Evolutionary conservation across 2,113 vertebrate species (phyloP).

Genomic region (Nycticebus coucang): DNA sequence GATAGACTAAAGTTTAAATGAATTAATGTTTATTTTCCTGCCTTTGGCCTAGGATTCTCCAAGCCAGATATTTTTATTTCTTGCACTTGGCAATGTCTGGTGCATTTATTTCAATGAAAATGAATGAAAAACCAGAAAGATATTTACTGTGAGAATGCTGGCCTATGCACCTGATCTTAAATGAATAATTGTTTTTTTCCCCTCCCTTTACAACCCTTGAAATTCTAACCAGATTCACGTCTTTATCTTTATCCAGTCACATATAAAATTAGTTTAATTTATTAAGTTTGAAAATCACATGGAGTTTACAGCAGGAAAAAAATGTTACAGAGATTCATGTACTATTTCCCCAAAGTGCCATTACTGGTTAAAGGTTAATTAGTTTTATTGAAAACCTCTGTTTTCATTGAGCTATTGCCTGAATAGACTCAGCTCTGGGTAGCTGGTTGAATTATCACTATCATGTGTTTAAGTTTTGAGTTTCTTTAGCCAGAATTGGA

Average conservation of each 20-base stretch:
- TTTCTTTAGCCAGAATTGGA: not conserved
- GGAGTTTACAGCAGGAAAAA: not conserved
- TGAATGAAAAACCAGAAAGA: not conserved
- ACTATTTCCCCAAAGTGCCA: not conserved
- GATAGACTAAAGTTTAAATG: not conserved
- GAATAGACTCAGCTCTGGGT: not conserved
- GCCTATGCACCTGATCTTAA: not conserved
- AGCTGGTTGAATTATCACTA: not conserved
- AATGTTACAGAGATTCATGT: not conserved
- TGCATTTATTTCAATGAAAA: not conserved
- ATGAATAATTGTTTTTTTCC: not conserved
- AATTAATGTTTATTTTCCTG: not conserved
- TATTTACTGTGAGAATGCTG: not conserved
- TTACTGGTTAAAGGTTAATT: slow-evolving; percentile 17
- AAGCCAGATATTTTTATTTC: not conserved
- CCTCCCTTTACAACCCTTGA: not conserved
- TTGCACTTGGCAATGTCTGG: not conserved
- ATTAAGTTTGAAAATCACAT: not conserved
- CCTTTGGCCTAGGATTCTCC: not conserved
- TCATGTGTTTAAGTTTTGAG: not conserved
- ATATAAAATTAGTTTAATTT: not conserved
- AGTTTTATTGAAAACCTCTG: not conserved
- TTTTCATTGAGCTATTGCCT: not conserved
- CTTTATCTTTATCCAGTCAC: not conserved
- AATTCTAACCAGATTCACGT: not conserved